Conservation (phyloP, 2,797 vertebrate species). For the Petrocephalus schoutedeni region DNA sequence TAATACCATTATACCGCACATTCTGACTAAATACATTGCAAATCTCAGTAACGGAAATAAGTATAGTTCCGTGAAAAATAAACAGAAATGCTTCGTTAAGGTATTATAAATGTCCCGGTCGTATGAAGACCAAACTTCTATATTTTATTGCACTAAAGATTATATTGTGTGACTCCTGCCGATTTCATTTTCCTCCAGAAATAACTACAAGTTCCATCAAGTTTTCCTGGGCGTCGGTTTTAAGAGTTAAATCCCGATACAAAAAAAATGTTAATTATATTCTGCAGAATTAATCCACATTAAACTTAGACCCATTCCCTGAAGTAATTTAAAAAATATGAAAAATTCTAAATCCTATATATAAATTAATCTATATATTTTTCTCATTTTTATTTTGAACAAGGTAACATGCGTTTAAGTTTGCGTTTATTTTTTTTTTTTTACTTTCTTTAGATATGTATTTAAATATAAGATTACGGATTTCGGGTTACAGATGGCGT, state of each 20-base stretch:
- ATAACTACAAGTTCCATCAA: background rate
- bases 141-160: background rate
- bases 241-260: background rate
- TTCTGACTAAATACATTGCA: background rate
- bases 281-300: background rate
- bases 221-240: background rate
- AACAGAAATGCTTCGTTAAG: background rate
- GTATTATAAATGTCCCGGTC: background rate
- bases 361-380: background rate
- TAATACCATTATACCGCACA: background rate
- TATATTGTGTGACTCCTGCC: background rate
- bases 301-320: background rate
- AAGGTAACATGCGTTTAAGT: background rate
- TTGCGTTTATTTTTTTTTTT: background rate
- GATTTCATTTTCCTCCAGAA: background rate
- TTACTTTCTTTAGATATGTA: background rate
- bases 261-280: background rate
- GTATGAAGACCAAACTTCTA: background rate
- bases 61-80: background rate
- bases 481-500: conserved; percentile 23
- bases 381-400: background rate
- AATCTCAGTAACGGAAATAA: background rate
- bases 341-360: background rate
- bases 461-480: conserved; percentile 16
- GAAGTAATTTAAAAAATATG: background rate